These are phyloP conservation scores for Calypte anna DNA, from an alignment of 2,113 vertebrate species.

Conservation along the genomic window DNA sequence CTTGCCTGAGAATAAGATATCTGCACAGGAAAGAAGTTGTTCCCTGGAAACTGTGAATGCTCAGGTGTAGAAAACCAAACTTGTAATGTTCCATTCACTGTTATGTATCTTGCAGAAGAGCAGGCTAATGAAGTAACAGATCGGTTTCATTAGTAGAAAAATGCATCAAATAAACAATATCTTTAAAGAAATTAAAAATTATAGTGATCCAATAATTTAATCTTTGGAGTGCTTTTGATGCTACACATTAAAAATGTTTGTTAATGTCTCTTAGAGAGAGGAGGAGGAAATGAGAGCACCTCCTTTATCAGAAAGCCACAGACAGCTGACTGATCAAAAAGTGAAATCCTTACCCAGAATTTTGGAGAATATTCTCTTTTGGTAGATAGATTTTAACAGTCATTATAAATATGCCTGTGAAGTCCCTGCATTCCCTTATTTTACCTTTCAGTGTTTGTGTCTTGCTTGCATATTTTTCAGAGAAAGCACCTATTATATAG, in stretches of 20 bases:
- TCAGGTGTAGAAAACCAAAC: neutral
- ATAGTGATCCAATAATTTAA: neutral
- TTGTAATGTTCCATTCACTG: neutral
- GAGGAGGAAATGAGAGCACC: neutral
- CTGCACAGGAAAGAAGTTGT: neutral
- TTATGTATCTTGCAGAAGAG: neutral
- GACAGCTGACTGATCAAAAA: neutral
- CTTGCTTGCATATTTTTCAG: neutral
- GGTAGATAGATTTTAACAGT: neutral
- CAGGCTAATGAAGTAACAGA: neutral
- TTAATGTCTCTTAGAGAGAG: neutral
- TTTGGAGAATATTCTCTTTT: neutral
- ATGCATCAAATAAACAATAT: neutral
- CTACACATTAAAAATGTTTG: neutral
- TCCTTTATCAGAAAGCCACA: neutral
- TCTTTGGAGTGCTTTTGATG: neutral
- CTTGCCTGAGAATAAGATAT: neutral
- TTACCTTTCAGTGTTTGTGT: conserved; percentile 5
- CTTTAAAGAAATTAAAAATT: neutral
- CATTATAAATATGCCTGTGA: neutral
- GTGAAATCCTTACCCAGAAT: neutral
- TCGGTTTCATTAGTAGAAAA: neutral
- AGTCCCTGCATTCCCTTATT: neutral
- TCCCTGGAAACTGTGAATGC: neutral
- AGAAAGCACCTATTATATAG: neutral